Conservation (phyloP, 1,140 invertebrate genomes). For the Drosophila nigromelanica region DNA sequence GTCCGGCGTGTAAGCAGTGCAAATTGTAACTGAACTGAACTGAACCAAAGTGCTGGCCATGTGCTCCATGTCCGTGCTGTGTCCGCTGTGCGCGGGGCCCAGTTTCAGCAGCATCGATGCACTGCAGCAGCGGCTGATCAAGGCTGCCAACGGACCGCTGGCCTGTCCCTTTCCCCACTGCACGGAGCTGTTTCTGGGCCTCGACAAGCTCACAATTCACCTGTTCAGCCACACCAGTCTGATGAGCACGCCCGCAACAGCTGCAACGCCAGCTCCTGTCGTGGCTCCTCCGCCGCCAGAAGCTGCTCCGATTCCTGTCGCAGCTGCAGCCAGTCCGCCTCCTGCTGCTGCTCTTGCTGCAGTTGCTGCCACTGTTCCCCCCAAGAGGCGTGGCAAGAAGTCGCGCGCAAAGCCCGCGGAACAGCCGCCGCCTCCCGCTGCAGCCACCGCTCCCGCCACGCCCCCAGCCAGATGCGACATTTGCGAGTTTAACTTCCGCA, state of each 20-base stretch:
- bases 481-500: conserved; percentile 89
- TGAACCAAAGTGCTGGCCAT: conserved; percentile 81
- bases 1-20: neutral
- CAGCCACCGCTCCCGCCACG: neutral
- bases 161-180: conserved; percentile 89
- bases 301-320: neutral
- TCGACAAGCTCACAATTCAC: conserved; percentile 94
- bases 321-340: conserved; percentile 1
- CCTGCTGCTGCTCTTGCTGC: neutral
- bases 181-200: conserved; percentile 88
- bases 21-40: neutral
- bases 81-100: conserved; percentile 90
- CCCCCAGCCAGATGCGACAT: conserved; percentile 86
- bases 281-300: neutral
- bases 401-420: conserved; percentile 44
- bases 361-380: neutral
- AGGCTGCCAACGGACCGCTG: conserved; percentile 89
- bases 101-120: conserved; percentile 89
- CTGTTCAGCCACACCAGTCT: conserved; percentile 88
- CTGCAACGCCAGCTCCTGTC: neutral
- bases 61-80: conserved; percentile 88
- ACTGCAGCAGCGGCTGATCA: conserved; percentile 89
- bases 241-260: conserved; percentile 40
- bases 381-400: conserved; percentile 55
- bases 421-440: neutral